A percentile compares a stretch with the other conserved stretches of the same genome.
Evolutionary conservation across 2,888 invertebrate species (phyloP).

Genomic region (Lithophane socia): DNA sequence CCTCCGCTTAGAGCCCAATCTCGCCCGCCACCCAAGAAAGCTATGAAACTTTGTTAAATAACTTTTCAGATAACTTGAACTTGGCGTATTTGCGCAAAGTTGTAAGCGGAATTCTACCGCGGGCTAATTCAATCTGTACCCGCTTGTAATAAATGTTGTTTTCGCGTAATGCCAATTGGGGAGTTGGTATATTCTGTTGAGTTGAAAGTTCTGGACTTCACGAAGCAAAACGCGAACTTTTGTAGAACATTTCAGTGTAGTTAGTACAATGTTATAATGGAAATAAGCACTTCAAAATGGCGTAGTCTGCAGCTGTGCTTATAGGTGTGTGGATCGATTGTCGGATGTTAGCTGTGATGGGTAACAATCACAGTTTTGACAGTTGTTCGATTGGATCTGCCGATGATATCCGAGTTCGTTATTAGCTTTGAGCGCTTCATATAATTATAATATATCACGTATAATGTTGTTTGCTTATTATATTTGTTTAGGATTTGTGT

Average conservation of each 20-base stretch:
- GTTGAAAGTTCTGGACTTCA: slow-evolving; percentile 89
- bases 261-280: slow-evolving; percentile 91
- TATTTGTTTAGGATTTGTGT: slow-evolving; percentile 43
- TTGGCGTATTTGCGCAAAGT: slow-evolving; percentile 89
- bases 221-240: slow-evolving; percentile 91
- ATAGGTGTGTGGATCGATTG: slow-evolving; percentile 84
- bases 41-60: slow-evolving; percentile 91
- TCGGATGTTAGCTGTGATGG: slow-evolving; percentile 76
- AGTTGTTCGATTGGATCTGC: slow-evolving; percentile 66
- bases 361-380: slow-evolving; percentile 74
- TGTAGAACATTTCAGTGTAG: slow-evolving; percentile 91
- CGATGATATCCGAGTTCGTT: slow-evolving; percentile 25
- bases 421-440: slow-evolving; percentile 23
- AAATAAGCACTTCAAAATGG: slow-evolving; percentile 91
- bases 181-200: slow-evolving; percentile 85
- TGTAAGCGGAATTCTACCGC: slow-evolving; percentile 88
- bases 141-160: slow-evolving; percentile 90
- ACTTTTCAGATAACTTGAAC: slow-evolving; percentile 91
- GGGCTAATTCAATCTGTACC: slow-evolving; percentile 89
- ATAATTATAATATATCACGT: slow-evolving; percentile 39
- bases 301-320: slow-evolving; percentile 86
- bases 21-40: slow-evolving; percentile 85
- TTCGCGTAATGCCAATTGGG: slow-evolving; percentile 88
- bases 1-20: slow-evolving; percentile 81
- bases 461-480: slow-evolving; percentile 45